Percentiles rank a stretch among this genome's conserved stretches.
phyloP scores from a whole-genome alignment of 1,140 invertebrate species.

The Atta texana region DNA sequence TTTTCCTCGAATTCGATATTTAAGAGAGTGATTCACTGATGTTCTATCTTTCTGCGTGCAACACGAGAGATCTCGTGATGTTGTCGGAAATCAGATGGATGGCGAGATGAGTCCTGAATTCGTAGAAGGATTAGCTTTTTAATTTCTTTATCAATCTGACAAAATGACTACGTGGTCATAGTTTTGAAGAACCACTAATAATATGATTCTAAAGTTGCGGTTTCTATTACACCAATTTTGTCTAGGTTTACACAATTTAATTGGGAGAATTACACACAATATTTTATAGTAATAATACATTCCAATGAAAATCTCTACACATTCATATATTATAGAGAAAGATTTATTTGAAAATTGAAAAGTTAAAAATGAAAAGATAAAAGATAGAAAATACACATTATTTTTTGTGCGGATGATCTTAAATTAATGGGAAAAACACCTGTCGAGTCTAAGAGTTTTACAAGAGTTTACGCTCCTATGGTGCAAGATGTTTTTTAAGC shows the following conservation, averaged over 20 bases:
- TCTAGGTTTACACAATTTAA: background rate
- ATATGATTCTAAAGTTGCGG: background rate
- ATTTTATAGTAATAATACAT: background rate
- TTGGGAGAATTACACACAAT: background rate
- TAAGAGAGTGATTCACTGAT: constrained; percentile 43
- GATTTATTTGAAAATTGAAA: background rate
- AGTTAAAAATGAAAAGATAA: background rate
- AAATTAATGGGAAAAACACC: background rate
- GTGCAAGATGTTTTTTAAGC: constrained; percentile 5
- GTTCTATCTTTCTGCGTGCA: constrained; percentile 39
- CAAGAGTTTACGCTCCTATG: constrained; percentile 19
- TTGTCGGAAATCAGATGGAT: background rate
- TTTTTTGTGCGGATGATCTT: background rate
- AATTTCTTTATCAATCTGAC: constrained; percentile 51
- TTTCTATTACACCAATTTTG: background rate
- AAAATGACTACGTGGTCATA: background rate
- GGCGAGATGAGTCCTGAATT: constrained; percentile 15
- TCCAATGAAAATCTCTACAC: background rate
- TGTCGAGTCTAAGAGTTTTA: constrained; percentile 28
- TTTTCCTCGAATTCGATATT: constrained; percentile 25
- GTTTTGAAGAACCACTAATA: background rate
- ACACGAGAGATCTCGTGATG: constrained; percentile 40
- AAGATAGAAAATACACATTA: background rate
- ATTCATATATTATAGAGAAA: background rate
- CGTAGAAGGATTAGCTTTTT: constrained; percentile 27